These are phyloP conservation scores for Xiphophorus hellerii DNA, from an alignment of 2,113 vertebrate genomes.

Conservation along the genomic window DNA sequence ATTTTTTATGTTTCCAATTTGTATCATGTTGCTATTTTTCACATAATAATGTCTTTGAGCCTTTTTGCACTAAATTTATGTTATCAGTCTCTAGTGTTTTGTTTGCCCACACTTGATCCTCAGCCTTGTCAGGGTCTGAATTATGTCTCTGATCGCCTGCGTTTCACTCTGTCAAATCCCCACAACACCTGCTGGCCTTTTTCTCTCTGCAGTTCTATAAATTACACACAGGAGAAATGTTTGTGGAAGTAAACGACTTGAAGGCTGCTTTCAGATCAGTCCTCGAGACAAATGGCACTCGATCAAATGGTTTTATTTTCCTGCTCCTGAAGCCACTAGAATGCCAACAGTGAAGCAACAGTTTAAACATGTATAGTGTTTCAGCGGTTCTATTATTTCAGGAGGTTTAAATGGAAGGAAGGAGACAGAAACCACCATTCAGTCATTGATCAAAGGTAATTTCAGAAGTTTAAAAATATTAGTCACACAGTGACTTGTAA, in stretches of 20 bases:
- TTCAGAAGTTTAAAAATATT: background rate
- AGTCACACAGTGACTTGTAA: background rate
- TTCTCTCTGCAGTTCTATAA: slow-evolving; percentile 27
- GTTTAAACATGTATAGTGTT: background rate
- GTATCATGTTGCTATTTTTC: background rate
- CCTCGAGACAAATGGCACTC: slow-evolving; percentile 13
- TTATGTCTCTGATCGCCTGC: slow-evolving; percentile 19
- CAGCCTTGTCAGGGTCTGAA: background rate
- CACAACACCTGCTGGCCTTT: slow-evolving; percentile 28
- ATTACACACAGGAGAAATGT: slow-evolving; percentile 34
- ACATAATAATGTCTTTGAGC: background rate
- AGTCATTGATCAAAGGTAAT: background rate
- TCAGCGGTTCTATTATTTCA: background rate
- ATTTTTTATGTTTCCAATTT: background rate
- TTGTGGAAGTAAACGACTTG: slow-evolving; percentile 36
- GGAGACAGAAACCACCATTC: background rate
- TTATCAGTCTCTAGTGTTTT: slow-evolving; percentile 1
- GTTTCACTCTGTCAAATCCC: slow-evolving; percentile 21
- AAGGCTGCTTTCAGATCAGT: slow-evolving; percentile 32
- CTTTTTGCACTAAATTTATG: background rate
- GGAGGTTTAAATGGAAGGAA: background rate
- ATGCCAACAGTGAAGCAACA: background rate
- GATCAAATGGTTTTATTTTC: slow-evolving; percentile 24
- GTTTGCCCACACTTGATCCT: background rate
- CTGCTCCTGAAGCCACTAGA: background rate